These are phyloP conservation scores for Scalopus aquaticus DNA, from an alignment of 2,113 vertebrate species.

Conservation along the genomic window DNA sequence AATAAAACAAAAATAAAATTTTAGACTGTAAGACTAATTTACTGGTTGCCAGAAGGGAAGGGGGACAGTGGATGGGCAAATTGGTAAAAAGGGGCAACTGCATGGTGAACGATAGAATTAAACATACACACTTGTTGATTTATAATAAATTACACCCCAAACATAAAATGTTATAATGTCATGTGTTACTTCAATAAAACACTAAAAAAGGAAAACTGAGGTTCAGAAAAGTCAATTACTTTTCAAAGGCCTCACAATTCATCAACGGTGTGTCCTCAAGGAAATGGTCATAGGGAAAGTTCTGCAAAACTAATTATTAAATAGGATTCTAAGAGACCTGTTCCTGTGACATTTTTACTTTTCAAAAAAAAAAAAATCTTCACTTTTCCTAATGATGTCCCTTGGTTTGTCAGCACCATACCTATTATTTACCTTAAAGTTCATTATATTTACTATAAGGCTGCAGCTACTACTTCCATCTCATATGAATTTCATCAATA, in stretches of 20 bases:
- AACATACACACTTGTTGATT: background rate
- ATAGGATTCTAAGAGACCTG: background rate
- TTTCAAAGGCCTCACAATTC: background rate
- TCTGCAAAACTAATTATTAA: background rate
- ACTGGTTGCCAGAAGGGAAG: background rate
- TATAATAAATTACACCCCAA: background rate
- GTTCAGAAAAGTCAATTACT: background rate
- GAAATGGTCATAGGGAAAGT: background rate
- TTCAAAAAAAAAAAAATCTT: background rate
- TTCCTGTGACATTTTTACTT: background rate
- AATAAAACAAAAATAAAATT: background rate
- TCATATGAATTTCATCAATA: background rate
- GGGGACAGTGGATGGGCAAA: background rate
- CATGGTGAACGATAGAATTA: background rate
- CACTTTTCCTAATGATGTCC: background rate
- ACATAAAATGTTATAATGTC: background rate
- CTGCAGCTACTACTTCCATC: background rate
- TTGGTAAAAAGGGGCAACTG: background rate
- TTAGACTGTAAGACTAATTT: background rate
- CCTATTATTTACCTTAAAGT: background rate
- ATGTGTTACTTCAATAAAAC: background rate
- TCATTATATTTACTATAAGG: no score
- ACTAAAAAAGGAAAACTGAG: background rate
- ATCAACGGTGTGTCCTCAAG: background rate
- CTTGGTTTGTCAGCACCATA: background rate